Evolutionary conservation across 2,113 vertebrate genomes (phyloP).

Genomic region (Actenoides lindsayi): DNA sequence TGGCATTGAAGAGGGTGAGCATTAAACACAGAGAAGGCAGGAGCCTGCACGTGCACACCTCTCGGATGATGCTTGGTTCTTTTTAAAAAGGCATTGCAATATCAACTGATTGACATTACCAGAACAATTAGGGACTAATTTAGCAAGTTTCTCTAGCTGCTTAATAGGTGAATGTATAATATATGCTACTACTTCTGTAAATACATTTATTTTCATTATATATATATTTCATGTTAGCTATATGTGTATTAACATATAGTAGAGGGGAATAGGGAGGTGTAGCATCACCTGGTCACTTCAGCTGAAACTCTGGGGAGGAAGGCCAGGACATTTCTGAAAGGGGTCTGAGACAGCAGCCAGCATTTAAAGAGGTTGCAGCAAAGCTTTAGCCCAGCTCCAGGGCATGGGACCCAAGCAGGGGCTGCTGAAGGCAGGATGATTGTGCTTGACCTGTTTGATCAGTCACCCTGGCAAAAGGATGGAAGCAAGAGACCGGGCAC

Average conservation of each 20-base stretch:
- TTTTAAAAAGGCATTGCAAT: neutral
- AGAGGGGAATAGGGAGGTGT: too few species aligned
- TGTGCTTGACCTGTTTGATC: neutral
- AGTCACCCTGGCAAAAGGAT: neutral
- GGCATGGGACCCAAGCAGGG: neutral
- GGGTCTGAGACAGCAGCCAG: neutral
- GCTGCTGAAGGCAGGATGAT: neutral
- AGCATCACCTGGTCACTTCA: neutral
- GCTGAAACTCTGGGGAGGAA: neutral
- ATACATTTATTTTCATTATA: neutral
- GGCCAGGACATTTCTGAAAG: neutral
- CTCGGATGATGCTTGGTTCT: too few species aligned
- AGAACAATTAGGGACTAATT: neutral
- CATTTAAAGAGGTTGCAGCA: fast-evolving
- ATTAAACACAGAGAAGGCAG: neutral
- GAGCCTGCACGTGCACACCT: neutral
- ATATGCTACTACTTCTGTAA: neutral
- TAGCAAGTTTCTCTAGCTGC: neutral
- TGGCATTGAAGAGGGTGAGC: neutral
- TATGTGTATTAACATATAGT: neutral
- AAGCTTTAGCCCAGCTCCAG: neutral
- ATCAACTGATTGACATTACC: neutral
- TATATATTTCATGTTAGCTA: neutral
- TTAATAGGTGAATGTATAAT: neutral
- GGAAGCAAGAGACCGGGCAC: fast-evolving